phyloP scores from a whole-genome alignment of 2,113 vertebrate species.

The Engraulis encrasicolus region DNA sequence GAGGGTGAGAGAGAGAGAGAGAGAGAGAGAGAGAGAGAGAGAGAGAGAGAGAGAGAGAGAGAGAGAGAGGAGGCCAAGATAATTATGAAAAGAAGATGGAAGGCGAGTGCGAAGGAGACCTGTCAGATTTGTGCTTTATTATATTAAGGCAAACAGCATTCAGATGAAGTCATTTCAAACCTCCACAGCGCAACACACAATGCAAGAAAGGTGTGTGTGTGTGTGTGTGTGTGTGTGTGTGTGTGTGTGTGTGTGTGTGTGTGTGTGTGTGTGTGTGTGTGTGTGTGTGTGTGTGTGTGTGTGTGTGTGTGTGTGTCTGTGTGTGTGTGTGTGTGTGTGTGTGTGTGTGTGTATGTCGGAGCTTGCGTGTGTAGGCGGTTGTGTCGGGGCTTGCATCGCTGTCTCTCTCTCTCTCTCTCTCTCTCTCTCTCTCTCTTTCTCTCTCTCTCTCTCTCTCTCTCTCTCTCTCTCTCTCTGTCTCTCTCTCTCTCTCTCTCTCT shows the following conservation, averaged over 20 bases:
- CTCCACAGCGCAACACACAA: slow-evolving; percentile 17
- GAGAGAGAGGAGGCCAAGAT: no score
- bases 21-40: neutral
- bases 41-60: neutral
- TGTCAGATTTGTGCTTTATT: slow-evolving; percentile 49
- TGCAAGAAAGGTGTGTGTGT: neutral
- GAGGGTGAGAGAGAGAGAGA: neutral
- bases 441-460: no score
- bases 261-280: no score
- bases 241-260: neutral
- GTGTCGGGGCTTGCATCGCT: no score
- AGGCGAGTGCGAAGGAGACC: neutral
- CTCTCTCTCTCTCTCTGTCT: no score
- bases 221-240: no score
- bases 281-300: neutral
- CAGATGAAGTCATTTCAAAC: slow-evolving; percentile 30
- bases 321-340: neutral
- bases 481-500: no score
- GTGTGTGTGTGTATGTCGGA: neutral
- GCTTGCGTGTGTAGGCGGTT: no score
- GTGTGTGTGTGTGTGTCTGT: neutral
- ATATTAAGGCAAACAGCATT: slow-evolving; percentile 31
- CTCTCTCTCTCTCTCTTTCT: no score
- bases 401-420: no score
- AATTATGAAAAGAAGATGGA: no score